Evolutionary conservation across 2,888 invertebrate genomes (phyloP).

Genomic region (Sinelater perroti): DNA sequence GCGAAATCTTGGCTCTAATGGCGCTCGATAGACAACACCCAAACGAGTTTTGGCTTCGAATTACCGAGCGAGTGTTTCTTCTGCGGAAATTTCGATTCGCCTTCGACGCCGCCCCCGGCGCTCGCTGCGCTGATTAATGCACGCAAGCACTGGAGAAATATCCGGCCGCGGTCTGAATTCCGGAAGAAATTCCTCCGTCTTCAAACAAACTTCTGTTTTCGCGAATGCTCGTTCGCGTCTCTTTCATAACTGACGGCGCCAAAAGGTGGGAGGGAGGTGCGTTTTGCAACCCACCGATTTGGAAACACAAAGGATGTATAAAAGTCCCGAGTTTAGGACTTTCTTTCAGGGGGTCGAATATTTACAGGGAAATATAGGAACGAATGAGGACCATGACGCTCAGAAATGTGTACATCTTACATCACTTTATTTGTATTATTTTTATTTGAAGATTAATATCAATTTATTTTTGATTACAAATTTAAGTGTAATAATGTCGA

Average conservation of each 20-base stretch:
- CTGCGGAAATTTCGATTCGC: slow-evolving; percentile 25
- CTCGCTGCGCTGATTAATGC: slow-evolving; percentile 6
- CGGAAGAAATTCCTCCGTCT: slow-evolving; percentile 3
- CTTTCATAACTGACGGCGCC: neutral
- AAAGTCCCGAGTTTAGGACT: too few relatives aligned
- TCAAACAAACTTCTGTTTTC: neutral
- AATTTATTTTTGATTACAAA: too few relatives aligned
- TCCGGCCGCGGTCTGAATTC: neutral
- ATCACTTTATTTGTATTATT: too few relatives aligned
- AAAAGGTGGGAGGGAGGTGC: too few relatives aligned
- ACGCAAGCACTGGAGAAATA: slow-evolving; percentile 12
- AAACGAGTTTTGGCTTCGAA: slow-evolving; percentile 27
- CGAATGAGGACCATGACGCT: too few relatives aligned
- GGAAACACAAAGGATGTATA: too few relatives aligned
- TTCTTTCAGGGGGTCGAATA: too few relatives aligned
- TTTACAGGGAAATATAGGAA: too few relatives aligned
- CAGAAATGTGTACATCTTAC: too few relatives aligned
- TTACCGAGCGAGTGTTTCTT: slow-evolving; percentile 25
- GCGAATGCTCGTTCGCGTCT: neutral
- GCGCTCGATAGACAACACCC: slow-evolving; percentile 17
- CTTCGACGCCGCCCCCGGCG: neutral
- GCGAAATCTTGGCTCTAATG: slow-evolving; percentile 33
- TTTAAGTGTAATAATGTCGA: too few relatives aligned
- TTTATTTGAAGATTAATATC: too few relatives aligned
- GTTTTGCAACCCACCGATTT: too few relatives aligned